phyloP scores from a whole-genome alignment of 1,140 invertebrate genomes.

The Nylanderia fulva region DNA sequence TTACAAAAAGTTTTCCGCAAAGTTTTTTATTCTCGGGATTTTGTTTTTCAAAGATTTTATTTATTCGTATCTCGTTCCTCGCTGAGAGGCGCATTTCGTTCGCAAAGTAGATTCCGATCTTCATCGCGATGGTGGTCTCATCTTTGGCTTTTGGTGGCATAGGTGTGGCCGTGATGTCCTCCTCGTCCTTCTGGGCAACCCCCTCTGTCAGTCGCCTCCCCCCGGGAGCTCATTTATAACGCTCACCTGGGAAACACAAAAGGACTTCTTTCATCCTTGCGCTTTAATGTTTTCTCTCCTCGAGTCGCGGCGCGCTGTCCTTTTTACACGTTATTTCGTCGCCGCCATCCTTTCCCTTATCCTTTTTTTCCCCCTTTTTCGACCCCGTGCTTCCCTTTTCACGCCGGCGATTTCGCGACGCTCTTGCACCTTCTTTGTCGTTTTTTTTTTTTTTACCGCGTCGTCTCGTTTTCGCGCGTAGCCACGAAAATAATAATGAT shows the following conservation, averaged over 20 bases:
- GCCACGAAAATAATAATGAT: constrained; percentile 33
- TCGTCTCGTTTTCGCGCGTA: not conserved
- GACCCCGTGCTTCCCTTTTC: constrained; percentile 9
- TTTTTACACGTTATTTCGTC: constrained; percentile 73
- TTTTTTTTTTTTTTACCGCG: constrained; percentile 16
- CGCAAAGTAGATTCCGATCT: constrained; percentile 74
- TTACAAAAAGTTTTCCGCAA: too few species aligned
- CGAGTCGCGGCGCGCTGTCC: constrained; percentile 55
- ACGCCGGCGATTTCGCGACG: not conserved
- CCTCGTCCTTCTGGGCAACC: constrained; percentile 37
- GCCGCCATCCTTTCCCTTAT: constrained; percentile 32
- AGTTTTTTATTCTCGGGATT: not conserved
- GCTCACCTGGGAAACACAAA: constrained; percentile 85
- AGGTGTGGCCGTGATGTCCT: constrained; percentile 80
- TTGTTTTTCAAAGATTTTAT: not conserved
- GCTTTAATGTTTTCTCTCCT: constrained; percentile 76
- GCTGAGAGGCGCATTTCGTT: constrained; percentile 50
- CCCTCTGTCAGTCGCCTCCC: constrained; percentile 58
- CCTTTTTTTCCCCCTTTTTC: constrained; percentile 31
- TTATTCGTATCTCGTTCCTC: constrained; percentile 71
- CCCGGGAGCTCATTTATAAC: constrained; percentile 83
- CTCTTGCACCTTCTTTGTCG: constrained; percentile 8
- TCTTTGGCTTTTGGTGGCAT: constrained; percentile 79
- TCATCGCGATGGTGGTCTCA: constrained; percentile 76
- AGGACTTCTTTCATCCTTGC: constrained; percentile 79